phyloP scores from a whole-genome alignment of 2,113 vertebrate genomes.

The Ptilorrhoa leucosticta region DNA sequence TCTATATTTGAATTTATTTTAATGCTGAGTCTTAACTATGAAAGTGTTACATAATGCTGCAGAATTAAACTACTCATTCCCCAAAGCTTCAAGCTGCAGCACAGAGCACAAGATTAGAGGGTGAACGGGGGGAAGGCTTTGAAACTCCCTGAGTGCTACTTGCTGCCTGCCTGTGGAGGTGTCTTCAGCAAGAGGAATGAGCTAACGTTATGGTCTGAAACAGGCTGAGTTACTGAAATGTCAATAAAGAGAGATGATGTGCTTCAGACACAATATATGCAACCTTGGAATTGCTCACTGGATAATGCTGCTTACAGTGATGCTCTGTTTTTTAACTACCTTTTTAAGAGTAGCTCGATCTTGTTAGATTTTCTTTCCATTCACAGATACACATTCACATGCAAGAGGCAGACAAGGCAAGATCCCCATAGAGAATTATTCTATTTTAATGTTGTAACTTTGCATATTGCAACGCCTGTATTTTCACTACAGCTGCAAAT shows the following conservation, averaged over 20 bases:
- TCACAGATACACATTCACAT: background rate
- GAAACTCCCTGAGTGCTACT: background rate
- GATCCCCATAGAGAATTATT: background rate
- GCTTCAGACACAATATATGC: background rate
- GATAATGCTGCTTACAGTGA: background rate
- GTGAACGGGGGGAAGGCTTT: background rate
- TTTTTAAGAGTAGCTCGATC: background rate
- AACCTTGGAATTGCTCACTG: background rate
- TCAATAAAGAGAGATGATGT: background rate
- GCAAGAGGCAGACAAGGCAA: background rate
- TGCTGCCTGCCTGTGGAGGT: background rate
- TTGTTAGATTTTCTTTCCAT: background rate
- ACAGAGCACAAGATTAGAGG: background rate
- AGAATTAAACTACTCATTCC: background rate
- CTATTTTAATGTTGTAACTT: background rate
- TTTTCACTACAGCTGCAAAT: constrained; percentile 35
- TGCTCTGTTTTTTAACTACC: background rate
- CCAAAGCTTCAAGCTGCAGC: background rate
- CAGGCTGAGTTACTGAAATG: background rate
- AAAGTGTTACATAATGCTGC: background rate
- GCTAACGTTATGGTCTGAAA: background rate
- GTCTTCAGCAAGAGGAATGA: background rate
- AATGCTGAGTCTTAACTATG: background rate
- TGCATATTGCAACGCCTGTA: background rate
- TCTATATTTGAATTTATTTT: background rate